These are phyloP conservation scores for Agrypnia vestita DNA, from an alignment of 1,140 invertebrate species.

Conservation along the genomic window DNA sequence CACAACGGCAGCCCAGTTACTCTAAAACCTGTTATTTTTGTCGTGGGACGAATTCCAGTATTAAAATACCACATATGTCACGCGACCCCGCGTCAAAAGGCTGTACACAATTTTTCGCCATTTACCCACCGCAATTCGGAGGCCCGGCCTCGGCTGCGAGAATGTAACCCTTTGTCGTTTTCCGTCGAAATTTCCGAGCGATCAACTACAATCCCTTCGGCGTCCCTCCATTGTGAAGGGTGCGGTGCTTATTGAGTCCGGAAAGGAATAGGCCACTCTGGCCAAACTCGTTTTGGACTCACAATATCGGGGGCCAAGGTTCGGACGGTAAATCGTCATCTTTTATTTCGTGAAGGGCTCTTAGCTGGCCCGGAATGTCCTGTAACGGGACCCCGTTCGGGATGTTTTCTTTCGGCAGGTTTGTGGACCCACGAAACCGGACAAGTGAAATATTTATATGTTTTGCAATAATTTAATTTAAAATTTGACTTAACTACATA, in stretches of 20 bases:
- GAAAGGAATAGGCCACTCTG: slow-evolving; percentile 17
- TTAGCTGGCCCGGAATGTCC: slow-evolving; percentile 34
- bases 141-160: background rate
- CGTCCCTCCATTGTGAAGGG: slow-evolving; percentile 24
- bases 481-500: too few species aligned
- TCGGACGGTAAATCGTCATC: slow-evolving; percentile 37
- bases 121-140: slow-evolving; percentile 4
- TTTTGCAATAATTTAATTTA: too few species aligned
- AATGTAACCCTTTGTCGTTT: slow-evolving; percentile 33
- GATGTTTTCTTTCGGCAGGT: slow-evolving; percentile 10
- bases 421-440: background rate
- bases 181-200: slow-evolving; percentile 43
- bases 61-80: slow-evolving; percentile 12
- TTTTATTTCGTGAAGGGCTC: slow-evolving; percentile 48
- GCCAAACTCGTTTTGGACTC: slow-evolving; percentile 26
- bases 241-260: slow-evolving; percentile 5
- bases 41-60: background rate
- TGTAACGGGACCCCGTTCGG: slow-evolving; percentile 7
- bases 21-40: background rate
- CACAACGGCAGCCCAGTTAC: background rate
- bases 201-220: slow-evolving; percentile 30
- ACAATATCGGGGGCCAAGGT: slow-evolving; percentile 16
- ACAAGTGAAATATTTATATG: too few species aligned
- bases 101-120: background rate
- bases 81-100: background rate